phyloP scores from a whole-genome alignment of 2,797 vertebrate species.

The Glyptemys insculpta region DNA sequence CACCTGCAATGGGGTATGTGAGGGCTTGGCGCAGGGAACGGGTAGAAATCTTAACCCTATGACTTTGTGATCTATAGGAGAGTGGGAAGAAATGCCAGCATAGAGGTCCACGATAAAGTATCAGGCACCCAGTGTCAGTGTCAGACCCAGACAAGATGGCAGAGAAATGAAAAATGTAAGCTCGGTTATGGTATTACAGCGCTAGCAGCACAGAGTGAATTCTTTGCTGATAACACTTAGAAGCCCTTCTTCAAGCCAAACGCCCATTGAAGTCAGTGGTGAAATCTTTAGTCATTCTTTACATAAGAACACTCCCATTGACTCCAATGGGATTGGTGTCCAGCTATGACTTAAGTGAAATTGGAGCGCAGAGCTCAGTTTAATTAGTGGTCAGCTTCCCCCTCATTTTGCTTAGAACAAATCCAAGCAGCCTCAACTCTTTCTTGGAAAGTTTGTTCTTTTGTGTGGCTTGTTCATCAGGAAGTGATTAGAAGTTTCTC shows the following conservation, averaged over 20 bases:
- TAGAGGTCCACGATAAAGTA: background rate
- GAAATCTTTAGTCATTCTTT: background rate
- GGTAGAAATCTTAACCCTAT: background rate
- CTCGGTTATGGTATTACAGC: background rate
- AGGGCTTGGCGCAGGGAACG: background rate
- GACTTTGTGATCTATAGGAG: background rate
- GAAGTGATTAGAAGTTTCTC: background rate
- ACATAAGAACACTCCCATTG: background rate
- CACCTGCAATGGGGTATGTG: background rate
- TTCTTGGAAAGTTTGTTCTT: background rate
- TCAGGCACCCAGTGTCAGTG: background rate
- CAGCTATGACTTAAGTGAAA: background rate
- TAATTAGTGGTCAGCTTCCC: background rate
- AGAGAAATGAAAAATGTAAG: rapidly evolving
- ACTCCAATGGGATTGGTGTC: background rate
- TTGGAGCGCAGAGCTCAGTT: background rate
- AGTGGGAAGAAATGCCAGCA: background rate
- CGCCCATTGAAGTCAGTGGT: background rate
- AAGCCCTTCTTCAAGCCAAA: background rate
- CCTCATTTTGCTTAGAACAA: background rate
- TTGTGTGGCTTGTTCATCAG: background rate
- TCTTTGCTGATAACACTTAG: rapidly evolving
- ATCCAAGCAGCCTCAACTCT: background rate
- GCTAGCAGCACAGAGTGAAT: background rate
- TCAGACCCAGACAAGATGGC: background rate